phyloP scores from a whole-genome alignment of 2,113 vertebrate species.

The Regulus satrapa region DNA sequence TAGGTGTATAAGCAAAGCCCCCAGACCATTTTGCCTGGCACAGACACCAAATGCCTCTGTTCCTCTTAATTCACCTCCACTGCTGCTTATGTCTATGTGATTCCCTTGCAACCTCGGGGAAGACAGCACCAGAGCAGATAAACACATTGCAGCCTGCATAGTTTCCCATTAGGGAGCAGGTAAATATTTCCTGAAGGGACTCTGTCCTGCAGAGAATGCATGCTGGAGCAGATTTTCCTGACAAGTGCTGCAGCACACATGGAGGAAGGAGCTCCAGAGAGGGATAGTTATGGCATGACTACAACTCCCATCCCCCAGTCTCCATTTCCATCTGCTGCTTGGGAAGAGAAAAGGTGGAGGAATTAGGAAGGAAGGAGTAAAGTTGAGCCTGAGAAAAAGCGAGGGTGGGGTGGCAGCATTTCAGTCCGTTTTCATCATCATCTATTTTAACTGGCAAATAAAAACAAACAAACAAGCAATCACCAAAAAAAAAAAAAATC shows the following conservation, averaged over 20 bases:
- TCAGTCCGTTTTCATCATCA: not conserved
- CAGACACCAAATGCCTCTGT: not conserved
- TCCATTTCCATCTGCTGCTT: accelerated
- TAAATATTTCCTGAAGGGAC: not conserved
- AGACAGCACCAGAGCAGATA: not conserved
- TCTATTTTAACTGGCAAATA: not conserved
- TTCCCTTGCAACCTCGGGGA: not conserved
- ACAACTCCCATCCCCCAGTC: accelerated
- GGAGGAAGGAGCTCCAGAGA: not conserved
- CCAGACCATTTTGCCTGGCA: not conserved
- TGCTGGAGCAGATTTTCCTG: not conserved
- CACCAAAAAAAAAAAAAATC: not conserved
- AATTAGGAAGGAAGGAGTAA: not conserved
- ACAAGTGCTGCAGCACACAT: accelerated
- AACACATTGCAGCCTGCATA: not conserved
- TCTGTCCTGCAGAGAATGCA: not conserved
- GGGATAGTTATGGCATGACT: not conserved
- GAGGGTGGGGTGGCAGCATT: not conserved
- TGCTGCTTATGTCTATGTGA: not conserved
- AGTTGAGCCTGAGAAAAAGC: not conserved
- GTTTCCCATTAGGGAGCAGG: accelerated
- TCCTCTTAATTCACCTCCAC: not conserved
- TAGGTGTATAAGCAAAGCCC: not conserved
- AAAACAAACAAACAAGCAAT: no score
- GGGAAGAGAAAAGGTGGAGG: not conserved